Evolutionary conservation across 2,888 invertebrate species (phyloP).

Genomic region (Andrena hattorfiana): DNA sequence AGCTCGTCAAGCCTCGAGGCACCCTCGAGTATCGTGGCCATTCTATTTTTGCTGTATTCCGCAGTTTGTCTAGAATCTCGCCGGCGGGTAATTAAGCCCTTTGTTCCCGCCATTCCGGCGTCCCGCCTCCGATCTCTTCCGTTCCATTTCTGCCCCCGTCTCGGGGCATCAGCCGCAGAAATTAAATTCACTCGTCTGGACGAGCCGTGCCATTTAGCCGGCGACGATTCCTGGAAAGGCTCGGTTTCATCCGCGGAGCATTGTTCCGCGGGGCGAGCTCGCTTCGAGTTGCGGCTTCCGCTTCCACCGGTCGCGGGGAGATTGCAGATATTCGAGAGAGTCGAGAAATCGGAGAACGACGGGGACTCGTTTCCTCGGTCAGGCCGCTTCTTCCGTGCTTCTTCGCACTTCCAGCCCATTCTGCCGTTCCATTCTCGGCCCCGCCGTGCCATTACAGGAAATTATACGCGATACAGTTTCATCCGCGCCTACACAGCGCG

Average conservation of each 20-base stretch:
- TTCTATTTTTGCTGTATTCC: slow-evolving; percentile 51
- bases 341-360: not conserved
- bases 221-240: not conserved
- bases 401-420: slow-evolving; percentile 15
- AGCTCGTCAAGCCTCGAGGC: slow-evolving; percentile 51
- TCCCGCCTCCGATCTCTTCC: slow-evolving; percentile 20
- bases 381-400: not conserved
- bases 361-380: not conserved
- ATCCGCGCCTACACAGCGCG: slow-evolving; percentile 16
- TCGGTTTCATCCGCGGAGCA: not conserved
- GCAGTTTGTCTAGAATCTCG: slow-evolving; percentile 48
- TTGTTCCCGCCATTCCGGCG: slow-evolving; percentile 56
- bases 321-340: too few species aligned
- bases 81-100: slow-evolving; percentile 68
- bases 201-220: not conserved
- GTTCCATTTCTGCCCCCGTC: slow-evolving; percentile 5
- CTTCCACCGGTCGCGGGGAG: too few species aligned
- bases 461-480: slow-evolving; percentile 44
- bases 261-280: not conserved
- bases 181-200: slow-evolving; percentile 3
- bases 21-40: slow-evolving; percentile 41
- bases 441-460: slow-evolving; percentile 34
- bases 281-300: too few species aligned
- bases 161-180: not conserved
- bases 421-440: not conserved